Conservation (phyloP, 2,888 invertebrate species). For the Heliconius cydno region DNA sequence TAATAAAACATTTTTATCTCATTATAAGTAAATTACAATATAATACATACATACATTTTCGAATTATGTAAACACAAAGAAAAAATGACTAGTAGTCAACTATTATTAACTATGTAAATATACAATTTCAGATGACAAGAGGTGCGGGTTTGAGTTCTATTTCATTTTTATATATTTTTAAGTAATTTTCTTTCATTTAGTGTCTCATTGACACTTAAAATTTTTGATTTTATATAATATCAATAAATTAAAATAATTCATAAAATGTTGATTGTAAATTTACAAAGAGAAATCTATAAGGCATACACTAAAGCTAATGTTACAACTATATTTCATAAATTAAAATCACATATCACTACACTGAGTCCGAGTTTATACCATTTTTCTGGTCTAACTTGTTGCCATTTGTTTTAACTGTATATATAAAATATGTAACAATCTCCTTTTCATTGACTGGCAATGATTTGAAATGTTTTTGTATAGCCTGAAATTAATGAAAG, state of each 20-base stretch:
- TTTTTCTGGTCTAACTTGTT: constrained; percentile 94
- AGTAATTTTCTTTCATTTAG: background rate
- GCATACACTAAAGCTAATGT: constrained; percentile 57
- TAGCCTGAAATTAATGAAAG: constrained; percentile 86
- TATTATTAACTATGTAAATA: background rate
- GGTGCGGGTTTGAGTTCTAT: background rate
- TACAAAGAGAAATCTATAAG: constrained; percentile 58
- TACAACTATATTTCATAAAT: constrained; percentile 60
- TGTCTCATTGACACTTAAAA: background rate
- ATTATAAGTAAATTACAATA: constrained; percentile 24
- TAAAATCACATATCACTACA: constrained; percentile 57
- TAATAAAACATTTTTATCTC: constrained; percentile 6
- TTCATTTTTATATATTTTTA: background rate
- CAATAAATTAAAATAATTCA: background rate
- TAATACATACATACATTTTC: constrained; percentile 18
- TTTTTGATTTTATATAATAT: background rate
- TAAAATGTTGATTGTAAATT: constrained; percentile 61
- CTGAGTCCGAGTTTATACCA: constrained; percentile 86
- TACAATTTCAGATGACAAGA: constrained; percentile 27
- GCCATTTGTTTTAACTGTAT: constrained; percentile 96
- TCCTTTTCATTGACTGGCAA: constrained; percentile 98
- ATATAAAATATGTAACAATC: constrained; percentile 96
- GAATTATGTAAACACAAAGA: constrained; percentile 22
- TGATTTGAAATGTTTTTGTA: constrained; percentile 97
- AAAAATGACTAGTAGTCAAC: constrained; percentile 24